These are phyloP conservation scores for Synergus itoensis DNA, from an alignment of 2,888 invertebrate genomes.

Conservation along the genomic window DNA sequence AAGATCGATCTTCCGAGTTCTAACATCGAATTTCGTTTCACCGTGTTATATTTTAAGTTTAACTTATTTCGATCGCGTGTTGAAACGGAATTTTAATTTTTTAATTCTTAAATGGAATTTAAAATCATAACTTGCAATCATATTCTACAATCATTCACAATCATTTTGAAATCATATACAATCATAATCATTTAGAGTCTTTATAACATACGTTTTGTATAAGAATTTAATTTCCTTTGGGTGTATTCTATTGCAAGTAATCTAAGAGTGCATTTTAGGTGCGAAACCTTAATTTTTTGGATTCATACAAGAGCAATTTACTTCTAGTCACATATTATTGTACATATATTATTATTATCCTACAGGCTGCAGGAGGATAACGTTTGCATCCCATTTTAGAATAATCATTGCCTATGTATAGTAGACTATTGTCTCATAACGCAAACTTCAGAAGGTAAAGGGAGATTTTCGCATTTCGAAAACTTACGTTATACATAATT, in stretches of 20 bases:
- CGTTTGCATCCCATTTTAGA: slow-evolving; percentile 28
- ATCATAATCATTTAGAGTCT: slow-evolving; percentile 7
- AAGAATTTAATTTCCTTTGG: neutral
- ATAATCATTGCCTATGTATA: slow-evolving; percentile 33
- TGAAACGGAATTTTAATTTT: too few relatives aligned
- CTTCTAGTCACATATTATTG: slow-evolving; percentile 56
- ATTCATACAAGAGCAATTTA: slow-evolving; percentile 53
- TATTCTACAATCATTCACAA: slow-evolving; percentile 8
- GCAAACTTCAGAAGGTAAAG: slow-evolving; percentile 8
- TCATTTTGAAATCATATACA: neutral
- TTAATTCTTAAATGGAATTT: slow-evolving; percentile 22
- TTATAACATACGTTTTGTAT: slow-evolving; percentile 20
- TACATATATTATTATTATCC: slow-evolving; percentile 49
- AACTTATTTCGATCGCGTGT: neutral
- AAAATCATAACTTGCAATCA: slow-evolving; percentile 6
- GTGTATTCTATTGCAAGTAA: slow-evolving; percentile 26
- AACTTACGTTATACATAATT: slow-evolving; percentile 14
- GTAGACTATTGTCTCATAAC: neutral
- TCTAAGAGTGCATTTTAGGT: slow-evolving; percentile 27
- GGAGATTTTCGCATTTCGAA: slow-evolving; percentile 2
- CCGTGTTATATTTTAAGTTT: neutral
- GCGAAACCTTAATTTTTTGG: slow-evolving; percentile 43
- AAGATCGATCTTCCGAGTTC: slow-evolving; percentile 2
- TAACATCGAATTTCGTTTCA: neutral
- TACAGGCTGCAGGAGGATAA: slow-evolving; percentile 18